These are phyloP conservation scores for Napeogenes inachia DNA, from an alignment of 2,888 invertebrate genomes.

Conservation along the genomic window DNA sequence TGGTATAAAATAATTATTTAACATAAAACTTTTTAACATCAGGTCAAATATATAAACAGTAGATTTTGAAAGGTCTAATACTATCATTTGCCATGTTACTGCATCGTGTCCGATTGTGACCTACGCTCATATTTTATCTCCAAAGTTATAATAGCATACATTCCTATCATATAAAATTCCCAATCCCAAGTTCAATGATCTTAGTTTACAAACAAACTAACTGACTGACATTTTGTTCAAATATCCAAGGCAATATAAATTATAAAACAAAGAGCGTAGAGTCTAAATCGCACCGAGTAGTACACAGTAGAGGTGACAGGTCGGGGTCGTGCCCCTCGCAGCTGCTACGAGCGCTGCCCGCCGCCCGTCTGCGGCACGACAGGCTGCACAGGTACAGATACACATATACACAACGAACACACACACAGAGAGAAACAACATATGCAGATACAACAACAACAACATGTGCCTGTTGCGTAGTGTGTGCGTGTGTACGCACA, in stretches of 20 bases:
- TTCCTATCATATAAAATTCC: neutral
- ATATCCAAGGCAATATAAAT: neutral
- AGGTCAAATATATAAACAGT: neutral
- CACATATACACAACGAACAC: constrained; percentile 74
- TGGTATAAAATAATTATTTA: no score
- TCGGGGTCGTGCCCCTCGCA: constrained; percentile 96
- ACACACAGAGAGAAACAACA: no score
- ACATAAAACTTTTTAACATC: no score
- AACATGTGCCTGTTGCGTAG: no score
- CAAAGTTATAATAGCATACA: neutral
- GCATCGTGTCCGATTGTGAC: constrained; percentile 4
- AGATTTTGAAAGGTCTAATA: constrained; percentile 2
- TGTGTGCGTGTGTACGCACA: no score
- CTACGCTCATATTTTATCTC: neutral
- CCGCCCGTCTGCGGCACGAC: constrained; percentile 22
- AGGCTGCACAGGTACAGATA: constrained; percentile 63
- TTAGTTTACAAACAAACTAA: neutral
- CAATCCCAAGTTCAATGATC: neutral
- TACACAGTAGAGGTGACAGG: constrained; percentile 65
- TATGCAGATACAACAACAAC: no score
- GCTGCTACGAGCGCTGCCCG: constrained; percentile 84
- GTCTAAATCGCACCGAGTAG: constrained; percentile 14
- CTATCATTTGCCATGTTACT: constrained; percentile 11
- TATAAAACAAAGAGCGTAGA: constrained; percentile 2
- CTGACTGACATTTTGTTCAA: neutral